Evolutionary conservation across 2,888 invertebrate species (phyloP), one percentile per base, ranked within the genome.

Genomic region (Neelides folsomi): DNA sequence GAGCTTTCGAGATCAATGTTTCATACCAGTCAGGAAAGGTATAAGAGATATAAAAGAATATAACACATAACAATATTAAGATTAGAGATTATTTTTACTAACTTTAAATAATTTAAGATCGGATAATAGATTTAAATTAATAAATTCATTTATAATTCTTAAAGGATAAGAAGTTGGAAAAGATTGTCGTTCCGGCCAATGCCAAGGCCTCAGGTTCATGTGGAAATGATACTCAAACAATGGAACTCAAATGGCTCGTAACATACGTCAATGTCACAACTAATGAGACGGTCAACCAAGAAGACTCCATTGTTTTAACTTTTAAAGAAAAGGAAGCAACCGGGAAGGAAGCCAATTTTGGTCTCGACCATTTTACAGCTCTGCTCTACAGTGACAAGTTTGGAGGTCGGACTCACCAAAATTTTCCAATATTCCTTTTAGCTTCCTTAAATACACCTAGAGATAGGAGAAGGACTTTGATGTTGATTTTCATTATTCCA

Each of bases 1-100:
- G 83, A 73, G 80, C 82, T 0, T 75, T 79, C 5, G 77, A 79
- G 66, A 69, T 85, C 51, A 79, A 78, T 59, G 68, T 85, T 48
- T 72, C 71, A 37, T 77, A 78, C 58, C 3, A 5, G 3, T 27
- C 27, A 66, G 68, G 19, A 72, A 71, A 36, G 13, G 41, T 52
- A 13, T 12, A 35, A 54, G 66, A 67, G 12, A 67, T 73, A 70
- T 58, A 64, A n/a, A 58, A 68, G n/a, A n/a, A n/a, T n/a, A n/a
- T n/a, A n/a, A n/a, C n/a, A n/a, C n/a, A n/a, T n/a, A n/a, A n/a
- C n/a, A n/a, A n/a, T n/a, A n/a, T n/a, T n/a, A n/a, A n/a, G n/a
- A n/a, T n/a, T n/a, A n/a, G n/a, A n/a, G n/a, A n/a, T n/a, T n/a
- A n/a, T n/a, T n/a, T n/a, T n/a, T n/a, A n/a, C n/a, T n/a, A n/a